Base-by-base conservation (phyloP, 2,113 vertebrate species). In the Hyperopisus bebe region DNA sequence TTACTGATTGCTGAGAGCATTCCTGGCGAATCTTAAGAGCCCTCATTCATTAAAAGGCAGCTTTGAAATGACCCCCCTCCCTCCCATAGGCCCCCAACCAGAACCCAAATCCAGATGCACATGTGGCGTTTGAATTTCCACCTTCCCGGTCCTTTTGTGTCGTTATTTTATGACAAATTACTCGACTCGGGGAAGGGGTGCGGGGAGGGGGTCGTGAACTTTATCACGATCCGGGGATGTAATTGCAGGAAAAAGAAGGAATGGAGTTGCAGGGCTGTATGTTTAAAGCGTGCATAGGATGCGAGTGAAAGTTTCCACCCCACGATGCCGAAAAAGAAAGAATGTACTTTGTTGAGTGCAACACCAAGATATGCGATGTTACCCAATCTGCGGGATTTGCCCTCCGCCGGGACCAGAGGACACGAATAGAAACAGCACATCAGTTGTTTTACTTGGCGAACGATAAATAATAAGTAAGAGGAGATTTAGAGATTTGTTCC, bases 161-260 rank as follows among this genome's bases (percentile, higher is more conserved):
- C 48, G 46, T 80, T 24, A 82, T 53, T 82, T 89, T 39, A 19
- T 51, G 88, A 80, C 66, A 53, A 89, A 89, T 89, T 77, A 80
- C 88, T 80, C 9, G 27, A 74, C 48, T 89, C 48, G 17, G 44
- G 21, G 19, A 70, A 44, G 21, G 11, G 39, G 35, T 24, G 42
- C 46, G 5, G 35, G 47, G 35, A 10, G 87, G 27, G 27, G 44
- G 47, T 53, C 48, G 3, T 87, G 85, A 87, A 87, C 85, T 89
- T 35, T 53, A 46, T 53, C 70, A 51, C 70, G 47, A 39, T 31
- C 27, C 9, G 47, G 70, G 62, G 13, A 80, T 51, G n/a, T 50
- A 48, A 39, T 77, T 89, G 27, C 47, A 39, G 82, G 66, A 77
- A 89, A 50, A 51, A 51, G 17, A 9, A 39, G 17, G 88, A 66